These are phyloP conservation scores for Indri indri DNA, from an alignment of 2,113 vertebrate species.

Conservation along the genomic window DNA sequence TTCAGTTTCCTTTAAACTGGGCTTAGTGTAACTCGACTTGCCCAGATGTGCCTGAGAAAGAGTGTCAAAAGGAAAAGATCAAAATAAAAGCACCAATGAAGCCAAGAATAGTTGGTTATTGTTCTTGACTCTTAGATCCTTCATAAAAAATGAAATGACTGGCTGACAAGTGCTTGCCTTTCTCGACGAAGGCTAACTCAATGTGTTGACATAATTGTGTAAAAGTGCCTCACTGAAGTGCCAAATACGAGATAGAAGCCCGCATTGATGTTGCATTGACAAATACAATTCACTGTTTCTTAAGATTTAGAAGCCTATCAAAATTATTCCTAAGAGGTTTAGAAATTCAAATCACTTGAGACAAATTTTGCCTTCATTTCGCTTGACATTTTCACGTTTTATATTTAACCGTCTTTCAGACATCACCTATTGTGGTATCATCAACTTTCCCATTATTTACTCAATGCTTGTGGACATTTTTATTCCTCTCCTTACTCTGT, in stretches of 20 bases:
- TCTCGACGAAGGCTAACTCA: constrained; percentile 56
- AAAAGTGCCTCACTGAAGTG: not conserved
- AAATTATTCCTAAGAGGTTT: constrained; percentile 45
- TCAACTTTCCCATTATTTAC: not conserved
- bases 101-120: not conserved
- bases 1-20: constrained; percentile 47
- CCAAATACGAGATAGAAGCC: constrained; percentile 4
- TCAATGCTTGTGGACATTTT: not conserved
- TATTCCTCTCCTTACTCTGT: not conserved
- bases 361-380: not conserved
- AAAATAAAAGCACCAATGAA: constrained; percentile 25
- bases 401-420: not conserved
- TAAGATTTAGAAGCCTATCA: constrained; percentile 49
- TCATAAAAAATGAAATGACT: constrained; percentile 46
- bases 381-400: not conserved
- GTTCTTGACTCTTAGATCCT: not conserved
- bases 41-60: constrained; percentile 32
- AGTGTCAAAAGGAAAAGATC: constrained; percentile 41
- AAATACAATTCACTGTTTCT: constrained; percentile 48
- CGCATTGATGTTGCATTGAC: not conserved
- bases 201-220: constrained; percentile 42
- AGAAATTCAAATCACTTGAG: constrained; percentile 50
- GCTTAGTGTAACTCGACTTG: not conserved
- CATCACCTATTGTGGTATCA: not conserved
- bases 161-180: constrained; percentile 40